Base-by-base conservation (phyloP, 2,113 vertebrate genomes). In the Sebastes schlegelii region DNA sequence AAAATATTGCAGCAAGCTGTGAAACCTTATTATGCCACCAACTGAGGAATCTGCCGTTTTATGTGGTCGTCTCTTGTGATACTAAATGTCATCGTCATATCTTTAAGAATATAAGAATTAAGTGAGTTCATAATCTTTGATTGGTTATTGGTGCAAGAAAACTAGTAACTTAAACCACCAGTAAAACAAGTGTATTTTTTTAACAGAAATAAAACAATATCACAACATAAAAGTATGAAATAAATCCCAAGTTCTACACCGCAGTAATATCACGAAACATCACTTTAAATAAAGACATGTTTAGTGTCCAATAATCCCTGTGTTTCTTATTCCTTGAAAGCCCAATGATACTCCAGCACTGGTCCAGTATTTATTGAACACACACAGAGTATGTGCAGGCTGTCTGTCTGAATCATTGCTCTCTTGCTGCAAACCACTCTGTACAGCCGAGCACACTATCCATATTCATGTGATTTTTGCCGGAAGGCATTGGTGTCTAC, bases 391-490 rank as follows among this genome's bases (percentile, higher is more conserved):
- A 86, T 69, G 80, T 93, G 89, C 88, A 83, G 92, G 79, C 86
- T 91, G 93, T 93, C 90, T 92, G 84, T 85, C 89, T 92, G 88
- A 88, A 93, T 93, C 91, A 93, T 91, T 85, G 91, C 91, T 92
- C 78, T 89, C 86, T 88, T 82, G 82, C 90, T 88, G 79, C 80
- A 92, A 94, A 93, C 80, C 85, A 74, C 90, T 93, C 92, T 84
- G 84, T 92, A 93, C 93, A 93, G 92, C 92, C 75, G 80, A 93
- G 92, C 92, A 81, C 88, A 91, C 84, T 90, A 95, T 96, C 93
- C 94, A 96, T 96, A 96, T 96, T 96, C 95, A 95, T 96, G 95
- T 87, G 90, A 91, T 93, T 92, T 95, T 94, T 93, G 94, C 95
- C 88, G 78, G 86, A 91, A 96, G 95, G 95, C 94, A 95, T 92